Base-by-base conservation (phyloP, 2,113 vertebrate genomes). In the Galeopterus variegatus region DNA sequence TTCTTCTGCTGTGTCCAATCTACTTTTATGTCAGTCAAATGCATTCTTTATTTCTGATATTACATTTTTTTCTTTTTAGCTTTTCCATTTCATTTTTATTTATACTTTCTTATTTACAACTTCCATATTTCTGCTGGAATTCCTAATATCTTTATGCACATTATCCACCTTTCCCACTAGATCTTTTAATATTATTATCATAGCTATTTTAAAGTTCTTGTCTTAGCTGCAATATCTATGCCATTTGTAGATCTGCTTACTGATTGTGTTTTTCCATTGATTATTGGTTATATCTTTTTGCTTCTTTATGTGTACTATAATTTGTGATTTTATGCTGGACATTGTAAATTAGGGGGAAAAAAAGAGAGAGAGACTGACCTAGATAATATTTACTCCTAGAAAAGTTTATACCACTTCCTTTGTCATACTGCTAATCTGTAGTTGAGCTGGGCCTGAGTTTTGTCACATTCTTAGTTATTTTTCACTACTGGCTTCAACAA, bases 401-500 rank as follows among this genome's bases (percentile, higher is more conserved):
- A 86, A 69, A 26, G 36, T 62, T 56, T 14, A 17, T 77, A 18
- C 1, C 19, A 67, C 15, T 95, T 82, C 31, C 21, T 77, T 14
- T 81, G 24, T 83, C 33, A 64, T 89, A 24, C n/a, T 79, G 10
- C 33, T 92, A 65, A 64, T 79, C 15, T 79, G 10, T 54, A 58
- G 28, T 56, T 83, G 76, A 67, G 9, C 73, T 79, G n/a, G 11
- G 17, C 88, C 54, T 85, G 12, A 6, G 4, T 67, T 79, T 70
- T 95, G 58, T 76, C 75, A 18, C 7, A n/a, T 8, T 75, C 52
- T 70, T 93, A 28, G 17, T 79, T 85, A 62, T 70, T 96, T 95
- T 89, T 89, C 1, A n/a, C 67, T 67, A 14, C n/a, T 82, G 21
- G 13, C 17, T 80, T 95, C 48, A 90, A 23, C 26, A n/a, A 14